Evolutionary conservation across 2,888 invertebrate species (phyloP), one percentile per base, ranked within the genome.

Genomic region (Toxonevra muliebris): DNA sequence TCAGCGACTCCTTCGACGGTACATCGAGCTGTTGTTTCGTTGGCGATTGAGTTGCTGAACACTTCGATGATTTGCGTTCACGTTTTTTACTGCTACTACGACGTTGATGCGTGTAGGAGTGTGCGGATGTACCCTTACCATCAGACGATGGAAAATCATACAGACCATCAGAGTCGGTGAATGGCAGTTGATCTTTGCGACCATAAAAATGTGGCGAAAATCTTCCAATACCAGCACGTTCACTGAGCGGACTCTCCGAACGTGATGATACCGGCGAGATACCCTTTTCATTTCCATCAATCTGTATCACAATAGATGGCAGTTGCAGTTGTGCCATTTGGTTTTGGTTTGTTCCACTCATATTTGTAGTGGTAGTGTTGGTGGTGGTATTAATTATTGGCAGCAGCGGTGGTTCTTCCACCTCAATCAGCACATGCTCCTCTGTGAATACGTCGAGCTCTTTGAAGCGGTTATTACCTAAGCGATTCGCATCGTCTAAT

Each of bases 61-160:
- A 81, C 42, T 89, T 87, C 52, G 88, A 83, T 53, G 87, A 84
- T 74, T 89, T 89, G 71, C 90, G 87, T 71, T 91, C 88, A 17
- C 91, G 88, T 80, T 89, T 88, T 75, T 90, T 88, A 65, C 89
- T 88, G 11, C 88, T 88, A 2, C 88, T 87, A 80, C 90, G 90
- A 77, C 90, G 88, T 76, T 88, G 88, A 69, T 88, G 85, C 62
- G 86, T 87, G 61, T 82, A 85, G 10, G 86, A 83, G 8, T 86
- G 84, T 11, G 74, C 72, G 10, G 75, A 74, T 8, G 74, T 40
- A 72, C 87, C 87, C 75, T 87, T 89, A 73, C 89, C 89, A 80
- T 93, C 93, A 8, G 92, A 91, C 81, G 92, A 92, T 4, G 92
- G 92, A 79, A 92, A 92, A 82, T 93, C 93, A 80, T 93, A 93